Percentiles rank a stretch among this genome's conserved stretches.
phyloP scores from a whole-genome alignment of 2,888 invertebrate species.

The Eristalis pertinax region DNA sequence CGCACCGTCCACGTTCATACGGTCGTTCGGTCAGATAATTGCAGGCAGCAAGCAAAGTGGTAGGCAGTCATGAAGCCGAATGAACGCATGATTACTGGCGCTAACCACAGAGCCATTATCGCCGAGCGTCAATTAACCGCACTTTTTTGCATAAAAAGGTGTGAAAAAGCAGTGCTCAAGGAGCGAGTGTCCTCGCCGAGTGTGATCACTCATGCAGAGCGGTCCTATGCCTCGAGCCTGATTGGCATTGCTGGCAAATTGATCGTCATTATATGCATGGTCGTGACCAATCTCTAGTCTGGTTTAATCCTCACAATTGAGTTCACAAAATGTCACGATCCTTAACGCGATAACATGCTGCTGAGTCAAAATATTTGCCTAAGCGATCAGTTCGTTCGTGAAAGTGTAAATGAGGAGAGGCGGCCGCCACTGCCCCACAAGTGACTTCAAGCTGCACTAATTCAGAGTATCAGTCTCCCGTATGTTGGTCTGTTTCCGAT shows the following conservation, averaged over 20 bases:
- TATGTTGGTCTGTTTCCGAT: conserved; percentile 26
- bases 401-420: neutral
- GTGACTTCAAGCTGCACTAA: conserved; percentile 66
- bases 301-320: conserved; percentile 40
- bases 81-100: conserved; percentile 55
- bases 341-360: conserved; percentile 62
- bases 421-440: conserved; percentile 52
- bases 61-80: conserved; percentile 20
- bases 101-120: conserved; percentile 60
- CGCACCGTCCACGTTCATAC: neutral
- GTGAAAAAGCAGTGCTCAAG: conserved; percentile 64
- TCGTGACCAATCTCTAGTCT: conserved; percentile 8
- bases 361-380: conserved; percentile 70
- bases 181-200: conserved; percentile 54
- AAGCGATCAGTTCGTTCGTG: conserved; percentile 55
- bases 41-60: neutral
- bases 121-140: conserved; percentile 57
- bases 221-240: conserved; percentile 17
- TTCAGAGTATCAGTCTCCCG: conserved; percentile 12
- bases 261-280: neutral
- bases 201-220: conserved; percentile 57
- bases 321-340: conserved; percentile 63
- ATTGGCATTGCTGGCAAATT: conserved; percentile 7
- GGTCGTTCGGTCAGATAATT: conserved; percentile 29
- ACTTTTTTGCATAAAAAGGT: conserved; percentile 54